These are phyloP conservation scores for Macroglossus sobrinus DNA, from an alignment of 2,113 vertebrate species.

Conservation along the genomic window DNA sequence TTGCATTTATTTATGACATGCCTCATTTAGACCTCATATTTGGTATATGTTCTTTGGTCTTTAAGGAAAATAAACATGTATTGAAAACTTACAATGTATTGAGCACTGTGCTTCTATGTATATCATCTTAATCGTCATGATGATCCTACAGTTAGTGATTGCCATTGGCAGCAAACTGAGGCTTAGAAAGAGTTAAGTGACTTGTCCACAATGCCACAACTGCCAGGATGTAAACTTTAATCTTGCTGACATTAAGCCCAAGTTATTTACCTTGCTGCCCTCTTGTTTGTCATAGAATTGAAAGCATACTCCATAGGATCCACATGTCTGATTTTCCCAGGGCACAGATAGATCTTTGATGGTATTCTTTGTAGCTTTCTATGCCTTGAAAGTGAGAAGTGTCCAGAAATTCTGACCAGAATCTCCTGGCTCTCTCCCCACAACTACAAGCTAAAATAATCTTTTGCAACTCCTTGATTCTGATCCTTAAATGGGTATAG, in stretches of 20 bases:
- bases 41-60: neutral
- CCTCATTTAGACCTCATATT: neutral
- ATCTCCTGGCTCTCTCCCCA: neutral
- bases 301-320: neutral
- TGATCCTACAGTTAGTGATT: neutral
- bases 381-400: neutral
- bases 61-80: neutral
- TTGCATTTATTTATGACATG: neutral
- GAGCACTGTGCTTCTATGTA: neutral
- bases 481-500: neutral
- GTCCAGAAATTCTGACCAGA: neutral
- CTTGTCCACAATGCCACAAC: neutral
- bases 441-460: neutral
- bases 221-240: neutral
- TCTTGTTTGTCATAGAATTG: neutral
- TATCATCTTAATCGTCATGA: neutral
- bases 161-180: neutral
- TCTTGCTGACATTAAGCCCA: neutral
- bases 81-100: neutral
- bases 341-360: neutral
- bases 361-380: neutral
- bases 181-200: neutral
- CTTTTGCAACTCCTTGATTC: neutral
- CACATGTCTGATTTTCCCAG: neutral
- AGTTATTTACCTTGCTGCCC: neutral